Conservation (phyloP, 2,113 vertebrate species). For the Ctenomys sociabilis region DNA sequence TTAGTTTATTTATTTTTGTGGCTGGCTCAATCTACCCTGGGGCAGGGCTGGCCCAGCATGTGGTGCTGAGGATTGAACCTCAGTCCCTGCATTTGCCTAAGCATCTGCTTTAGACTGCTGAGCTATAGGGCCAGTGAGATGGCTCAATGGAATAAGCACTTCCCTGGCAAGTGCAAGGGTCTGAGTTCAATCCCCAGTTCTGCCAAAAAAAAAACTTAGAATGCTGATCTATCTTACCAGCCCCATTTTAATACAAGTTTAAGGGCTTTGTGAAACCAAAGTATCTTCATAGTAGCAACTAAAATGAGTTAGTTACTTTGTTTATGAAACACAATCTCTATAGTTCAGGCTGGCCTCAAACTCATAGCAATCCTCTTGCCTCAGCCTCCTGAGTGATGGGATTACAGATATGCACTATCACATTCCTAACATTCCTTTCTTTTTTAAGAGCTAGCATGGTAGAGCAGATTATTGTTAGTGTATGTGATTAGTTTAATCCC, state of each 20-base stretch:
- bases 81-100: no score
- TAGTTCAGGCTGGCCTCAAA: background rate
- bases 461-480: background rate
- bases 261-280: constrained; percentile 27
- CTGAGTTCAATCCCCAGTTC: no score
- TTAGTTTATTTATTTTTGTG: no score
- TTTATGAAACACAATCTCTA: background rate
- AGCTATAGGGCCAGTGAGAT: no score
- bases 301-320: background rate
- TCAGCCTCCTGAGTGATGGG: background rate
- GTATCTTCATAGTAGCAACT: background rate
- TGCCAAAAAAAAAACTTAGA: no score
- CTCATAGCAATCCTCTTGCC: background rate
- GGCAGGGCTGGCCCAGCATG: no score
- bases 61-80: no score
- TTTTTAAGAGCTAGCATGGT: background rate
- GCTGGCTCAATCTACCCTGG: no score
- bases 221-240: no score
- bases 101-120: no score
- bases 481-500: background rate
- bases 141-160: no score
- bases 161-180: no score
- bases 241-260: background rate
- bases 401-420: background rate
- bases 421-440: background rate